Conservation (phyloP, 2,797 vertebrate species). For the Scolopax bukidnonensis region DNA sequence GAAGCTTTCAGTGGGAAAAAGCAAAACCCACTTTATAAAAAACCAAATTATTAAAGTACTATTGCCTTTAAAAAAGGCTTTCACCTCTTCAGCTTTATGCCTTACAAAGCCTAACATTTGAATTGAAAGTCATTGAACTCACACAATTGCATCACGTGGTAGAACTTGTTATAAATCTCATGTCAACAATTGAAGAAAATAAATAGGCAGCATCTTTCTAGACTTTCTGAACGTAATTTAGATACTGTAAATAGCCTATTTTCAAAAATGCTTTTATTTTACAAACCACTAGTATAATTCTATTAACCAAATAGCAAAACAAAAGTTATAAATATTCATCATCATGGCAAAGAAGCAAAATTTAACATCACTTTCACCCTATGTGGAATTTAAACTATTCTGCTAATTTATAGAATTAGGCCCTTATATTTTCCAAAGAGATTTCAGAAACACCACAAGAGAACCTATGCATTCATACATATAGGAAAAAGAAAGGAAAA, state of each 20-base stretch:
- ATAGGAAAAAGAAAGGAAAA: not conserved
- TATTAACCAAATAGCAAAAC: not conserved
- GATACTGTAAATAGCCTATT: not conserved
- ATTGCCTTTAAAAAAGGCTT: not conserved
- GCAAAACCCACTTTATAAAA: slow-evolving; percentile 12
- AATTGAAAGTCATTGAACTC: not conserved
- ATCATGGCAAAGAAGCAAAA: not conserved
- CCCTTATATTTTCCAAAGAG: not conserved
- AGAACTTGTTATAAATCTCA: not conserved
- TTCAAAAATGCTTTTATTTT: not conserved
- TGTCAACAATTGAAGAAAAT: not conserved
- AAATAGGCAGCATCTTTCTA: not conserved
- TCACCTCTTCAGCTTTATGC: not conserved
- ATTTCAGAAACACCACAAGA: slow-evolving; percentile 5
- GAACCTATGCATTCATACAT: slow-evolving; percentile 12
- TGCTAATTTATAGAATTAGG: not conserved
- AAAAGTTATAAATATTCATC: not conserved
- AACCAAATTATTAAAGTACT: not conserved
- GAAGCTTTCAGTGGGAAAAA: slow-evolving; percentile 19
- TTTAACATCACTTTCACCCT: not conserved
- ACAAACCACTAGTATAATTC: not conserved
- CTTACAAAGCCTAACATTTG: not conserved
- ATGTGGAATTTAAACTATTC: not conserved
- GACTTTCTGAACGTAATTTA: not conserved
- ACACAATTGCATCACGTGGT: not conserved